Evolutionary conservation across 2,888 invertebrate species (phyloP).

Genomic region (Drosophila greeni): DNA sequence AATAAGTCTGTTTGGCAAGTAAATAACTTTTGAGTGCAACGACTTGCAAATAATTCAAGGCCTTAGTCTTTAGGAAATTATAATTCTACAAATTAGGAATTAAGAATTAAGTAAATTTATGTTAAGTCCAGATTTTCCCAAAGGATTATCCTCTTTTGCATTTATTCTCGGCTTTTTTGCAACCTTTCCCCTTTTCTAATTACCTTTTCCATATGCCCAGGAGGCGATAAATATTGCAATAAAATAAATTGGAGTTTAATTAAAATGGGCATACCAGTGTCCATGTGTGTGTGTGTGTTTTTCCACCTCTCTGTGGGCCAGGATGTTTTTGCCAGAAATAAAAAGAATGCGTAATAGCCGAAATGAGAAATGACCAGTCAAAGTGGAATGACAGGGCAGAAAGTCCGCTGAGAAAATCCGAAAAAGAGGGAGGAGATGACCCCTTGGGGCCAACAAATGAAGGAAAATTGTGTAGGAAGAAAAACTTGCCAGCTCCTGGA

Average conservation of each 20-base stretch:
- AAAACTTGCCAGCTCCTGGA: background rate
- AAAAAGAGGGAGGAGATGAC: conserved; percentile 34
- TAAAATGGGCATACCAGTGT: conserved; percentile 47
- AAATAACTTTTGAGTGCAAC: conserved; percentile 4
- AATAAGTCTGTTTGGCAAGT: background rate
- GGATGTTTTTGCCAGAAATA: conserved; percentile 31
- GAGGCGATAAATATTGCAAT: conserved; percentile 65
- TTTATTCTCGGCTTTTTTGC: background rate
- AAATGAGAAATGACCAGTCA: conserved; percentile 65
- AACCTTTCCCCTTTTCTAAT: conserved; percentile 19
- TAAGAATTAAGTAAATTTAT: background rate
- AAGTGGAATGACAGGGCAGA: conserved; percentile 43
- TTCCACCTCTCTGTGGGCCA: conserved; percentile 5
- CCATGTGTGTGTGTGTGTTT: background rate
- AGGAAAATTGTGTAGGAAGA: conserved; percentile 6
- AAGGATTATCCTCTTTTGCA: background rate
- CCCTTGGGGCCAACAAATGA: conserved; percentile 34
- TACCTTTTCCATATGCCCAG: conserved; percentile 38
- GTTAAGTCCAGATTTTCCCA: background rate
- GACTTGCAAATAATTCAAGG: background rate
- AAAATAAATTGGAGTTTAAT: conserved; percentile 68
- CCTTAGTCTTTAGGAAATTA: background rate
- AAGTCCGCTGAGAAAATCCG: conserved; percentile 8
- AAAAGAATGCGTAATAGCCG: conserved; percentile 55
- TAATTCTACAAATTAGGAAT: background rate